Percentiles rank a stretch among this genome's conserved stretches.
Evolutionary conservation across 1,140 invertebrate species (phyloP).

Genomic region (Phymorhynchus buccinoides): DNA sequence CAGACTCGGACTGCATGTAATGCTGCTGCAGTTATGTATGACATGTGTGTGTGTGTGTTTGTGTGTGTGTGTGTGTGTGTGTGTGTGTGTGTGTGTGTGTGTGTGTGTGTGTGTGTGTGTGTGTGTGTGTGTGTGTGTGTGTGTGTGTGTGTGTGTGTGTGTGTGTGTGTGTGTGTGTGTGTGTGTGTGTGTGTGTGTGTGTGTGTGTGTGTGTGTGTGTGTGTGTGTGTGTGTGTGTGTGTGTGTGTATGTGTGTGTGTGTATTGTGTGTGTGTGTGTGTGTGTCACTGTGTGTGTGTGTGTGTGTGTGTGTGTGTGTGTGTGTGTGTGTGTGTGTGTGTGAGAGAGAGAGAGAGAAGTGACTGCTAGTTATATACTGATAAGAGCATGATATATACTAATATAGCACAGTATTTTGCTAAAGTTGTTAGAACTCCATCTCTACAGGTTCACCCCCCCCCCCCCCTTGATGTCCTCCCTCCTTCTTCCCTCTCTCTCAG

Average conservation of each 20-base stretch:
- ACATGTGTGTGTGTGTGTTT: too few relatives aligned
- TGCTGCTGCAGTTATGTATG: neutral
- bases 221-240: neutral
- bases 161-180: neutral
- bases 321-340: neutral
- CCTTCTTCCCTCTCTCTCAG: neutral
- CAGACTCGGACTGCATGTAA: too few relatives aligned
- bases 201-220: neutral
- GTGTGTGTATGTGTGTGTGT: neutral
- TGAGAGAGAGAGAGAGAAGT: too few relatives aligned
- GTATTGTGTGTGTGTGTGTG: too few relatives aligned
- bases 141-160: neutral
- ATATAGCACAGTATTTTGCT: too few relatives aligned
- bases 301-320: neutral
- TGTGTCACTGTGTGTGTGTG: neutral
- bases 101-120: neutral
- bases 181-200: neutral
- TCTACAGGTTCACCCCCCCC: too few relatives aligned
- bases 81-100: neutral
- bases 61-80: neutral
- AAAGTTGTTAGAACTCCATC: too few relatives aligned
- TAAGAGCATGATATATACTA: too few relatives aligned
- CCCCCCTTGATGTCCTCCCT: too few relatives aligned
- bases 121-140: neutral
- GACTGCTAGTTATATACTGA: too few relatives aligned